Conservation (phyloP, 2,888 invertebrate genomes). For the Thereva nobilitata region DNA sequence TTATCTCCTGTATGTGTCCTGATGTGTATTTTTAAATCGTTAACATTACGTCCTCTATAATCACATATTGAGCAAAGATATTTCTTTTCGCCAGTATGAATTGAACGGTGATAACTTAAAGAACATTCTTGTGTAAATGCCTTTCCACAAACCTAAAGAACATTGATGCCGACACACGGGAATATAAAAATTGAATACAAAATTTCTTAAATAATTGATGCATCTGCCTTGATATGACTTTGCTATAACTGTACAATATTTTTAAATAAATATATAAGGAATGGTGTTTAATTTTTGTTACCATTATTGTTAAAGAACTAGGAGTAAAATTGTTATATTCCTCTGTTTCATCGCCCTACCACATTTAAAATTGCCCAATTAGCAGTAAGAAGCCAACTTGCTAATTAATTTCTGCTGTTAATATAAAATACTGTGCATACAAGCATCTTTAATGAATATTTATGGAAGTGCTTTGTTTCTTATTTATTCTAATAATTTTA, state of each 20-base stretch:
- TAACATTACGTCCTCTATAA: conserved; percentile 39
- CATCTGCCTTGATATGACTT: background rate
- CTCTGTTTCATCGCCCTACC: too few relatives aligned
- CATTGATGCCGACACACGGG: conserved; percentile 41
- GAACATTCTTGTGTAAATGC: conserved; percentile 41
- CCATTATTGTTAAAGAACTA: too few relatives aligned
- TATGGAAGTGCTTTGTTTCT: too few relatives aligned
- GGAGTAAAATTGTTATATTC: too few relatives aligned
- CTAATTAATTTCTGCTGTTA: too few relatives aligned
- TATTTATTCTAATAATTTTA: too few relatives aligned
- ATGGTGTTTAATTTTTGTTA: too few relatives aligned
- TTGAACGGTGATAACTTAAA: conserved; percentile 40
- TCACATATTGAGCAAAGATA: conserved; percentile 39
- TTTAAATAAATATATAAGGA: too few relatives aligned
- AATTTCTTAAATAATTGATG: background rate
- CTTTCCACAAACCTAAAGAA: conserved; percentile 42
- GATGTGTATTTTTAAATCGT: conserved; percentile 41
- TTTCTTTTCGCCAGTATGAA: conserved; percentile 40
- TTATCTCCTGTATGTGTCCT: conserved; percentile 40
- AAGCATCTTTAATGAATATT: too few relatives aligned
- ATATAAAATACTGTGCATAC: too few relatives aligned
- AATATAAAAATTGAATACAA: conserved; percentile 17
- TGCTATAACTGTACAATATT: background rate
- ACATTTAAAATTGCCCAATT: too few relatives aligned
- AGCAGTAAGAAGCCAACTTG: too few relatives aligned